phyloP scores from a whole-genome alignment of 2,888 invertebrate genomes.

The Eudasyphora cyanicolor region DNA sequence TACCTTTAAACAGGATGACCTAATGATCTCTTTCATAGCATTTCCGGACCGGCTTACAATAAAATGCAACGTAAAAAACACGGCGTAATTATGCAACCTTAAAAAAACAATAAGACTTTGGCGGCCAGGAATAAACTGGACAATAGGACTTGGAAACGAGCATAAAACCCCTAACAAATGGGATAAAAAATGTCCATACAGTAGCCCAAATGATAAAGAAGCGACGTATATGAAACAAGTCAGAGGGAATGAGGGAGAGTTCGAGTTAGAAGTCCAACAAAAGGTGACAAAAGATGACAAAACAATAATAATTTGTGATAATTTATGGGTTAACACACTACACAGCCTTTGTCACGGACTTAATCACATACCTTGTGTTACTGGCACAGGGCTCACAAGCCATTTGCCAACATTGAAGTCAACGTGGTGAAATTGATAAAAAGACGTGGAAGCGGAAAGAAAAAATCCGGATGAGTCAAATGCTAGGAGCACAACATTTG shows the following conservation, averaged over 20 bases:
- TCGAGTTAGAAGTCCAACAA: neutral
- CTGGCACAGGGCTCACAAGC: neutral
- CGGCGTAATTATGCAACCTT: neutral
- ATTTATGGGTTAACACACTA: slow-evolving; percentile 38
- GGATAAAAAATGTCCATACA: neutral
- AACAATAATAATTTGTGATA: slow-evolving; percentile 57
- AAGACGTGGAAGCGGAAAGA: neutral
- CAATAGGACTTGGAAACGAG: neutral
- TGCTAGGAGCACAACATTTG: neutral
- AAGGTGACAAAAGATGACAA: slow-evolving; percentile 61
- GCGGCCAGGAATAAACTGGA: neutral
- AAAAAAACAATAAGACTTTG: neutral
- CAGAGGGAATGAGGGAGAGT: neutral
- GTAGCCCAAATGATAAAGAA: neutral
- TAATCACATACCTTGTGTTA: neutral
- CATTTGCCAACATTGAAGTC: neutral
- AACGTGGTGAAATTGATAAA: neutral
- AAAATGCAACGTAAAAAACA: neutral
- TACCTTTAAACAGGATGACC: slow-evolving; percentile 42
- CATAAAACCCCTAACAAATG: neutral
- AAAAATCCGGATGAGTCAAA: neutral
- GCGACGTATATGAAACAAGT: neutral
- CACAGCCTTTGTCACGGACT: neutral
- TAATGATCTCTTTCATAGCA: slow-evolving; percentile 57
- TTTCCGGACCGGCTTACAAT: slow-evolving; percentile 43